phyloP scores from a whole-genome alignment of 2,113 vertebrate genomes.

The Apaloderma vittatum region DNA sequence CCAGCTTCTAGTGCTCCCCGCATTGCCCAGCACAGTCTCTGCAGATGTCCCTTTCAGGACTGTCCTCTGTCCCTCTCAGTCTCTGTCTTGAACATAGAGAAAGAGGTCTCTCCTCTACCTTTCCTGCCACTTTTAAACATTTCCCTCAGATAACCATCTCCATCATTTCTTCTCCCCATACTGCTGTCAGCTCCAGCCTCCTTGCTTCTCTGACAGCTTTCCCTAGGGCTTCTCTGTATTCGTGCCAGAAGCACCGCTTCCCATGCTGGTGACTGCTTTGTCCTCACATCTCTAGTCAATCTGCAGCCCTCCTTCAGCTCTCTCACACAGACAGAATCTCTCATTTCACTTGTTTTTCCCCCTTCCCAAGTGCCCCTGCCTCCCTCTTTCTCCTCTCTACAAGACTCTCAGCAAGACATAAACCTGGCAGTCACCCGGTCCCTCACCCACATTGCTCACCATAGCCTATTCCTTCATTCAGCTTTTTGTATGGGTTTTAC shows the following conservation, averaged over 20 bases:
- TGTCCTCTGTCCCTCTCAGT: neutral
- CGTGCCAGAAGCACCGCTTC: neutral
- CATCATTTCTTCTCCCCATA: neutral
- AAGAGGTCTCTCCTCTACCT: neutral
- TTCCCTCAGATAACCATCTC: neutral
- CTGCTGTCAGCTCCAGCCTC: neutral
- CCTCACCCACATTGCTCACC: neutral
- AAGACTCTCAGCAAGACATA: neutral
- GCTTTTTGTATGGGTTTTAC: neutral
- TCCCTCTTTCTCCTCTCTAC: neutral
- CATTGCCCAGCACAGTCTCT: neutral
- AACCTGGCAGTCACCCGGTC: neutral
- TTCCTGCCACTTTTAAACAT: neutral
- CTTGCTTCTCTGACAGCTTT: neutral
- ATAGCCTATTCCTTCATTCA: neutral
- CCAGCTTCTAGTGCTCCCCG: neutral
- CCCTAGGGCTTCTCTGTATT: neutral
- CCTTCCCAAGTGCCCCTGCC: neutral
- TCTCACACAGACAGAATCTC: neutral
- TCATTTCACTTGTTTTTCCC: neutral
- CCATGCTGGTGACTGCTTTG: neutral
- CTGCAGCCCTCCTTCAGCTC: neutral
- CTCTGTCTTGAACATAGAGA: neutral
- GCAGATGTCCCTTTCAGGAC: neutral
- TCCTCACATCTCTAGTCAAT: neutral